phyloP scores from a whole-genome alignment of 2,797 vertebrate genomes.

The Naso thynnoides region DNA sequence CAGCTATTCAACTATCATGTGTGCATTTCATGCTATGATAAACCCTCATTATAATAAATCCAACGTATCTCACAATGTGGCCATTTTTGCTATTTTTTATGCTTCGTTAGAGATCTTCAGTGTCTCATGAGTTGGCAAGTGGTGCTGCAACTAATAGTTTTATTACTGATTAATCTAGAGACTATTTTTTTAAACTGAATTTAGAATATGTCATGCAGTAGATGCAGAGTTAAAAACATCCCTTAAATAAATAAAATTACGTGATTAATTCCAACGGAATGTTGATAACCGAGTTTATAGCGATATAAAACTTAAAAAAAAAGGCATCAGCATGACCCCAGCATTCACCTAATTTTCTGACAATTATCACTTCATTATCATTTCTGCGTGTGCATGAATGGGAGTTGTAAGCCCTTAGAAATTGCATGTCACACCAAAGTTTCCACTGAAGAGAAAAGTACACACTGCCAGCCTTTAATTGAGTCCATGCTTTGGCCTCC shows the following conservation, averaged over 20 bases:
- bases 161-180: background rate
- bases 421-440: background rate
- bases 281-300: background rate
- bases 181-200: background rate
- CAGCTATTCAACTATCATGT: conserved; percentile 1
- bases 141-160: background rate
- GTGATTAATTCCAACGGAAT: background rate
- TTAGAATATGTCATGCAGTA: too few species aligned
- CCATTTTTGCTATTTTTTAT: background rate
- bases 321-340: background rate
- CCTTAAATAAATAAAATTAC: background rate
- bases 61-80: background rate
- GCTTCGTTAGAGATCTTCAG: background rate
- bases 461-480: conserved; percentile 36
- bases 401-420: conserved; percentile 8
- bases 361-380: background rate
- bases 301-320: too few species aligned
- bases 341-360: background rate
- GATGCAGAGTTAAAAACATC: background rate
- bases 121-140: background rate
- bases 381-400: background rate
- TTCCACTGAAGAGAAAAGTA: conserved; percentile 7
- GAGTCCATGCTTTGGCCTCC: conserved; percentile 10
- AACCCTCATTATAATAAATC: background rate
- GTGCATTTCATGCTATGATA: background rate